phyloP scores from a whole-genome alignment of 2,888 invertebrate species.

The Liposcelis brunnea region DNA sequence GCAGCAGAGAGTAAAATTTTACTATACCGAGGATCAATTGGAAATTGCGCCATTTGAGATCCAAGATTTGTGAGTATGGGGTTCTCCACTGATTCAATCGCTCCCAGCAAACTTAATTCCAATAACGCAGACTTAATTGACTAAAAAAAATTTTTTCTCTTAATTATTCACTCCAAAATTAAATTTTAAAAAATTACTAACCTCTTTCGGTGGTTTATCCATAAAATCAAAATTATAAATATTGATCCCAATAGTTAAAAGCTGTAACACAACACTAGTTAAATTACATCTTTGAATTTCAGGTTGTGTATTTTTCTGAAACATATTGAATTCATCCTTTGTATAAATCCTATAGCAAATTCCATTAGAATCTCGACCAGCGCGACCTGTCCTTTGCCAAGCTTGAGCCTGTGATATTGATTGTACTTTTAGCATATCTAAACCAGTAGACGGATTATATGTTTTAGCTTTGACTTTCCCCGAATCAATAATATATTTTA shows the following conservation, averaged over 20 bases:
- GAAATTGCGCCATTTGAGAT: constrained; percentile 73
- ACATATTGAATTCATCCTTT: constrained; percentile 49
- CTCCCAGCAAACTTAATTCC: constrained; percentile 34
- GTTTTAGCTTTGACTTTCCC: constrained; percentile 84
- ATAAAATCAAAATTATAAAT: constrained; percentile 76
- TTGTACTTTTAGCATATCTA: constrained; percentile 67
- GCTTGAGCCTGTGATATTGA: constrained; percentile 81
- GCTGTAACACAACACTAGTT: constrained; percentile 56
- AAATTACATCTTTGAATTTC: constrained; percentile 69
- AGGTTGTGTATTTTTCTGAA: constrained; percentile 57
- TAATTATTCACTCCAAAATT: constrained; percentile 1
- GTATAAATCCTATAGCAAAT: constrained; percentile 78
- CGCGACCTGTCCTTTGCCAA: constrained; percentile 83
- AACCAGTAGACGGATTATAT: constrained; percentile 63
- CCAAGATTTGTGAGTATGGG: constrained; percentile 61
- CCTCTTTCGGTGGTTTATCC: constrained; percentile 65
- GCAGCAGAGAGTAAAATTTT: constrained; percentile 64
- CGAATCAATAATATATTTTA: constrained; percentile 79
- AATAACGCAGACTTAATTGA: constrained; percentile 25
- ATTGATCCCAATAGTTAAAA: constrained; percentile 69
- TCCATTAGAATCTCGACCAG: constrained; percentile 74
- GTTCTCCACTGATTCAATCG: constrained; percentile 39
- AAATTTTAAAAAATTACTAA: constrained; percentile 18
- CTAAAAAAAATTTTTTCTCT: constrained; percentile 16
- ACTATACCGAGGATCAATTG: constrained; percentile 77